phyloP scores from a whole-genome alignment of 2,797 vertebrate genomes.

The Semotilus atromaculatus region DNA sequence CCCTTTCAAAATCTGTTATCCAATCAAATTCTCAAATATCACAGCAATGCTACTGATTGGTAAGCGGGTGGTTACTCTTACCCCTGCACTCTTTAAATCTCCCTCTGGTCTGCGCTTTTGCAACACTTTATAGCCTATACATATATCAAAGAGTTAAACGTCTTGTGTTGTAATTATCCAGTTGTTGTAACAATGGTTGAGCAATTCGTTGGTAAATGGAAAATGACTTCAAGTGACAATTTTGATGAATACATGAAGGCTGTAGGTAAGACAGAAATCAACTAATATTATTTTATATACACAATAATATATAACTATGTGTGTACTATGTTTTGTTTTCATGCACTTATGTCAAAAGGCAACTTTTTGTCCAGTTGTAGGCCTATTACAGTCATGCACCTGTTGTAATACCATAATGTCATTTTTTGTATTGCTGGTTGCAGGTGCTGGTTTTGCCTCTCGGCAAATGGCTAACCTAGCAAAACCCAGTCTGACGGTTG shows the following conservation, averaged over 20 bases:
- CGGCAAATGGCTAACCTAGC: conserved; percentile 74
- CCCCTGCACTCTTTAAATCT: conserved; percentile 25
- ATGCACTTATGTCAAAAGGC: neutral
- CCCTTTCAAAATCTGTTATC: conserved; percentile 17
- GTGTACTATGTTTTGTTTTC: neutral
- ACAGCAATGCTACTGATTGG: conserved; percentile 3
- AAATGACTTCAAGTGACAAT: conserved; percentile 84
- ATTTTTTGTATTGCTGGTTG: neutral
- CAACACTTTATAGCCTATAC: neutral
- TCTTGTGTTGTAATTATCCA: neutral
- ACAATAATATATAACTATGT: neutral
- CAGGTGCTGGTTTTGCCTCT: conserved; percentile 77
- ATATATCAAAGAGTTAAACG: neutral
- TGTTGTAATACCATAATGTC: neutral
- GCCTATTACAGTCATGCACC: neutral
- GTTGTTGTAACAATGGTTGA: conserved; percentile 77
- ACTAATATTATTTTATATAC: neutral
- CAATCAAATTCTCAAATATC: conserved; percentile 10
- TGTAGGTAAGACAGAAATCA: conserved; percentile 78
- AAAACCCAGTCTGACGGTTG: conserved; percentile 74
- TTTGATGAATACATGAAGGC: conserved; percentile 94
- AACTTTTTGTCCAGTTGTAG: neutral
- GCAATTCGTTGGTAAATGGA: conserved; percentile 88
- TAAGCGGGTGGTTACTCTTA: neutral
- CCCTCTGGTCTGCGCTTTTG: neutral